Evolutionary conservation across 2,888 invertebrate species (phyloP), one percentile per base, ranked within the genome.

Genomic region (Isoperla grammatica): DNA sequence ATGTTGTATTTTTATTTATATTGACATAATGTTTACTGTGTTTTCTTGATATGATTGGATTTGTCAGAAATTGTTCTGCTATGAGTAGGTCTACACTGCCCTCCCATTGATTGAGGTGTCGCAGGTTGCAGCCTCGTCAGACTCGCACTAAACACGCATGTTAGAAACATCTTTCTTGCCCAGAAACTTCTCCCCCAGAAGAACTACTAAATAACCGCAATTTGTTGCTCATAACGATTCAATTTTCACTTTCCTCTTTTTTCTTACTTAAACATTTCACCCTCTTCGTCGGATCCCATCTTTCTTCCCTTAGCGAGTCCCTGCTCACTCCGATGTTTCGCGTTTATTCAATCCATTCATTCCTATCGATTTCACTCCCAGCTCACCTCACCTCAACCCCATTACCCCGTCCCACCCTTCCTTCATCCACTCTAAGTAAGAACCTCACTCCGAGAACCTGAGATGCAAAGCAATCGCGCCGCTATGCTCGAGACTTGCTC

Each of bases 271-370:
- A 50, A 53, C 45, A 57, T 61, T 61, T 37, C 57, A 57, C 42
- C 58, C 61, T 54, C 53, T 9, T 29, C 49, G 29, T 39, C 37
- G 53, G 37, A 53, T n/a, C n/a, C n/a, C 53, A 53, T 53, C 53
- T 53, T 53, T 53, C 53, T 53, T 53, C 53, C 53, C 53, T 53
- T 53, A n/a, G 17, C 53, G 20, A 39, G 13, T 37, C 4, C 37
- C 53, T 19, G 37, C 53, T 60, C 48, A 42, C 56, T 40, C 56
- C 39, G 50, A 48, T 60, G 60, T 50, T 60, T 60, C 49, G 37
- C 60, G 50, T 60, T 60, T 60, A 60, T 60, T 60, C 60, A 60
- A 60, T 60, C 56, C 60, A 60, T 60, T 49, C 60, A 60, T 60
- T 60, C 60, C 43, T 56, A 60, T 60, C 60, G 60, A 60, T 60